Conservation (phyloP, 2,888 invertebrate genomes). For the Oscheius myriophilus region DNA sequence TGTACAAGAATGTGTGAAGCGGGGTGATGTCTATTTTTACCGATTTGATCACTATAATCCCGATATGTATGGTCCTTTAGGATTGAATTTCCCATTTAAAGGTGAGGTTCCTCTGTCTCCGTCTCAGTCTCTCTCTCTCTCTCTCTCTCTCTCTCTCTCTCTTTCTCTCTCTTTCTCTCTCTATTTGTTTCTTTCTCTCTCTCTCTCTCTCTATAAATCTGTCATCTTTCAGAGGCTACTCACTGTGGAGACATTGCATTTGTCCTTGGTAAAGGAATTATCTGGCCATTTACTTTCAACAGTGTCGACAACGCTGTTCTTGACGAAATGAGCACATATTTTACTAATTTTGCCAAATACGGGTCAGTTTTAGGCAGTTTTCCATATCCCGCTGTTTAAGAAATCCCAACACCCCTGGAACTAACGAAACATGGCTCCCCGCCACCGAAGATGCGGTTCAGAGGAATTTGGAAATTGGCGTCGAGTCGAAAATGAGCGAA, state of each 20-base stretch:
- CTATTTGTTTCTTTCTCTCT: neutral
- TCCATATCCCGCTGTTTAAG: neutral
- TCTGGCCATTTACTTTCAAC: slow-evolving; percentile 29
- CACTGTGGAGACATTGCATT: slow-evolving; percentile 65
- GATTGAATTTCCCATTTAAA: slow-evolving; percentile 15
- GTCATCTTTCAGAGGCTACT: slow-evolving; percentile 59
- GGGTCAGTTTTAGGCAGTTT: slow-evolving; percentile 13
- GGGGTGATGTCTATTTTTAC: slow-evolving; percentile 27
- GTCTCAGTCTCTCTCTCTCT: neutral
- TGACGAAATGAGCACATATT: slow-evolving; percentile 6
- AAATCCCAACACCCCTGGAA: slow-evolving; percentile 11
- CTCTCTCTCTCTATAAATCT: slow-evolving; percentile 53
- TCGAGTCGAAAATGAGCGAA: neutral
- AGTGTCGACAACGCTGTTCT: slow-evolving; percentile 22
- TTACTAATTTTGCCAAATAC: slow-evolving; percentile 30
- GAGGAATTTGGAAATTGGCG: neutral
- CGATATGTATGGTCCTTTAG: slow-evolving; percentile 18
- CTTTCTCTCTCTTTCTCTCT: slow-evolving; percentile 36
- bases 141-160: neutral
- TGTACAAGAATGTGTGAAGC: slow-evolving; percentile 12
- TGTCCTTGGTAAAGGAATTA: slow-evolving; percentile 60
- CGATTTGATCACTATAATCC: slow-evolving; percentile 31
- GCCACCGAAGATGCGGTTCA: slow-evolving; percentile 16
- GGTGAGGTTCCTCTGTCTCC: neutral
- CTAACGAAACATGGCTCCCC: neutral